Base-by-base conservation (phyloP, 37 sponge, comb jelly and placozoan genomes). In the Spongilla lacustris region DNA sequence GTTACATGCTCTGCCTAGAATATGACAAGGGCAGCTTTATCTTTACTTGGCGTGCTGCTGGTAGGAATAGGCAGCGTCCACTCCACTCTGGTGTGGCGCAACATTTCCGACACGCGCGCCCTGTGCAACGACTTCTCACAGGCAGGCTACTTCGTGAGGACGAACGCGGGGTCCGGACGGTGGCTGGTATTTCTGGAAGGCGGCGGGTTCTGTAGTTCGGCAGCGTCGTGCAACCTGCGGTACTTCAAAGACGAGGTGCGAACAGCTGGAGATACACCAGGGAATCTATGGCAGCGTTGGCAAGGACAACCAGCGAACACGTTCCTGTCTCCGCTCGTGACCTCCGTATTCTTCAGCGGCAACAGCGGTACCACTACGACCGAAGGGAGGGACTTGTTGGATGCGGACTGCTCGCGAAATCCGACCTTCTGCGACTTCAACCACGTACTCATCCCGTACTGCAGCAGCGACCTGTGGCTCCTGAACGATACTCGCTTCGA, bases 171-270 rank as follows among this genome's bases (percentile, higher is more conserved):
- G n/a, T n/a, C n/a, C n/a, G n/a, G 78, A 33, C 90, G 88, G 67
- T 97, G 97, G 97, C 74, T 94, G 0, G 71, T 97, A 0, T 94
- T 85, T 72, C 69, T 97, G 80, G 97, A 97, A 82, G 87, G 93
- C 69, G 97, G 97, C 0, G 87, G 93, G 1, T 33, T 81, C 17
- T 97, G 97, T 50, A 77, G 31, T 41, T 92, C 93, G 9, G 37
- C 38, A 22, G 83, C 72, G 11, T 90, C 83, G 38, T 97, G 97
- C 85, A 92, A 84, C 68, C n/a, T 67, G 50, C 69, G 92, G 0
- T 87, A 76, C 79, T 82, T 91, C 58, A 8, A 17, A 19, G 58
- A 58, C 19, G 21, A 17, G 30, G 71, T 82, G 25, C 58, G 58
- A 58, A 14, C 14, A 8, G 21, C 4, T 17, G 14, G 19, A 1